A percentile compares a stretch with the other conserved stretches of the same genome.
phyloP scores from a whole-genome alignment of 2,113 vertebrate species.

The Chelonoidis abingdonii region DNA sequence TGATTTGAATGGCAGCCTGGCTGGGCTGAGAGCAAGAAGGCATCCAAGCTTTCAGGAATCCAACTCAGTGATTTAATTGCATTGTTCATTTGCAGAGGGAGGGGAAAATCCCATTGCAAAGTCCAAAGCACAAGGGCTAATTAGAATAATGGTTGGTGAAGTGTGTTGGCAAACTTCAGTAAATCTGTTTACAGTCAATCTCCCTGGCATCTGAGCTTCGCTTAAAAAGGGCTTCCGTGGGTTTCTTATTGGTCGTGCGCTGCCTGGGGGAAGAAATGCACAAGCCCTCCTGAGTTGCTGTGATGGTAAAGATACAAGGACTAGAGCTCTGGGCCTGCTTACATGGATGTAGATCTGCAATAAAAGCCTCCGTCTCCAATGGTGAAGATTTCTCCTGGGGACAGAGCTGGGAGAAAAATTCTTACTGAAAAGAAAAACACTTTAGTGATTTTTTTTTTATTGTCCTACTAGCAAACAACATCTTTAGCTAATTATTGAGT shows the following conservation, averaged over 20 bases:
- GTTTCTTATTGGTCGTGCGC: background rate
- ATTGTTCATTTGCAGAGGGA: background rate
- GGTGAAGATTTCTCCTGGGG: fast-evolving
- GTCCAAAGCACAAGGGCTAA: background rate
- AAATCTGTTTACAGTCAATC: background rate
- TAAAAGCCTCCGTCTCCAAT: fast-evolving
- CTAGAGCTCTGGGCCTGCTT: fast-evolving
- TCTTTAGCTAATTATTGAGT: background rate
- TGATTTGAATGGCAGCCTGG: background rate
- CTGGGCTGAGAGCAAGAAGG: background rate
- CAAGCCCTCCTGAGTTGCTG: background rate
- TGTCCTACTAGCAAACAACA: background rate
- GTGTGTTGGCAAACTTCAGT: background rate
- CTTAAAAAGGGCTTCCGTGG: background rate
- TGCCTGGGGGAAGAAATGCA: background rate
- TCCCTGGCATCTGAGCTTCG: background rate
- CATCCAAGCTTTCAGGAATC: background rate
- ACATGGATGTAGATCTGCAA: fast-evolving
- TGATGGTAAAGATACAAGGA: background rate
- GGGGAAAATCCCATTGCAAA: background rate
- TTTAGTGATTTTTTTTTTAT: background rate
- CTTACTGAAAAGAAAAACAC: fast-evolving
- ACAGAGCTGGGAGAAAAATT: fast-evolving
- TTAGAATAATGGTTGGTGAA: background rate
- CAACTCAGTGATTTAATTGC: background rate